phyloP scores from a whole-genome alignment of 2,113 vertebrate genomes.

The Nematolebias whitei region DNA sequence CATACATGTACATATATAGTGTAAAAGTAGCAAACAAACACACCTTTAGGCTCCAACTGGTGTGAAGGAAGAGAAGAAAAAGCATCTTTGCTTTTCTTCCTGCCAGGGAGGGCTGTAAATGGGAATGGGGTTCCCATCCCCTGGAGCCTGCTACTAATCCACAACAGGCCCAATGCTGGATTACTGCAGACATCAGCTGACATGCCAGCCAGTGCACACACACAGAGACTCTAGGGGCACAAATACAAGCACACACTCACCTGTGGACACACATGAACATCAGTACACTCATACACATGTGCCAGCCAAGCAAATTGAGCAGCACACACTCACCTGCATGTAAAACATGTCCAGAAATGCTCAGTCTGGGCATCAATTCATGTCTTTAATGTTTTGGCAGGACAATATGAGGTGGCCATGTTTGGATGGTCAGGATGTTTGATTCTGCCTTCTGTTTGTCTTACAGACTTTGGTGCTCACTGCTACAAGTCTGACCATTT shows the following conservation, averaged over 20 bases:
- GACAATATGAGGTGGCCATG: slow-evolving; percentile 66
- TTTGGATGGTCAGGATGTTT: slow-evolving; percentile 59
- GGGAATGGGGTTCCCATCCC: slow-evolving; percentile 81
- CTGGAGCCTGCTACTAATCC: slow-evolving; percentile 80
- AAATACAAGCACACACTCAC: slow-evolving; percentile 36
- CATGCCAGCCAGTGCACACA: slow-evolving; percentile 69
- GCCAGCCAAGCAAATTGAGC: slow-evolving; percentile 28
- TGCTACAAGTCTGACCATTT: slow-evolving; percentile 36
- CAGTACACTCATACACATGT: slow-evolving; percentile 21
- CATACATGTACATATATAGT: slow-evolving; percentile 25
- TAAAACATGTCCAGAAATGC: slow-evolving; percentile 17
- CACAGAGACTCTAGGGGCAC: slow-evolving; percentile 12
- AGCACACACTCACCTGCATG: slow-evolving; percentile 15
- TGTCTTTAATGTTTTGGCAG: slow-evolving; percentile 70
- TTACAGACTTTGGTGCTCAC: slow-evolving; percentile 42
- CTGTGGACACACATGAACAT: slow-evolving; percentile 20
- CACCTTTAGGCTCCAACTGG: slow-evolving; percentile 69
- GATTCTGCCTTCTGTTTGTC: slow-evolving; percentile 58
- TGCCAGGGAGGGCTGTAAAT: slow-evolving; percentile 82
- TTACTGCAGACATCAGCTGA: slow-evolving; percentile 81
- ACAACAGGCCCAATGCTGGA: slow-evolving; percentile 81
- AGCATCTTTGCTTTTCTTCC: slow-evolving; percentile 70
- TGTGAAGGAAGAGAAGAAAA: slow-evolving; percentile 74
- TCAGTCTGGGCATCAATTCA: slow-evolving; percentile 42
- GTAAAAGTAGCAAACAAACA: slow-evolving; percentile 18